Conservation (phyloP, 2,797 vertebrate species). For the Adrianichthys oophorus region DNA sequence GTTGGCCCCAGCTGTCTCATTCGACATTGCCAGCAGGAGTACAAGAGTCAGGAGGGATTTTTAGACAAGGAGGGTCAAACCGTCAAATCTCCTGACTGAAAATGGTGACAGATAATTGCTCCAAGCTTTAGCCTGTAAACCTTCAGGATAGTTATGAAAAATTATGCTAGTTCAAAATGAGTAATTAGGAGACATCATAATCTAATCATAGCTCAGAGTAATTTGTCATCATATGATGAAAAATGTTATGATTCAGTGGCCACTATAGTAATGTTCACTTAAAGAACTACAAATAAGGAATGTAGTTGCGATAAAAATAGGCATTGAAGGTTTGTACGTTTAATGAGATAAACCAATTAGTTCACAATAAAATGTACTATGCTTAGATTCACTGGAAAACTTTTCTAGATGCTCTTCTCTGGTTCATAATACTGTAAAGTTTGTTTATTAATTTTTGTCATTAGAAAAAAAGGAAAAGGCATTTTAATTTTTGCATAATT, state of each 20-base stretch:
- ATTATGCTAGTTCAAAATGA: constrained; percentile 65
- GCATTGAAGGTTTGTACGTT: too few species aligned
- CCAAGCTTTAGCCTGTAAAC: constrained; percentile 66
- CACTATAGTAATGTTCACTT: constrained; percentile 15
- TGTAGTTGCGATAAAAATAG: too few species aligned
- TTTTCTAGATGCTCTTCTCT: too few species aligned
- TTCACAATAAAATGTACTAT: too few species aligned
- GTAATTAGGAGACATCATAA: constrained; percentile 68
- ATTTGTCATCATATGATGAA: constrained; percentile 51
- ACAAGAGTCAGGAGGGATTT: constrained; percentile 67
- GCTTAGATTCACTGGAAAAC: too few species aligned
- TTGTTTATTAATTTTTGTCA: too few species aligned
- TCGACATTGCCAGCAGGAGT: constrained; percentile 75
- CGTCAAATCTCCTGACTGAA: constrained; percentile 60
- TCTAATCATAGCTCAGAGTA: constrained; percentile 63
- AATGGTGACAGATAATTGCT: constrained; percentile 71
- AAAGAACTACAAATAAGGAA: too few species aligned
- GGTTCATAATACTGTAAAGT: too few species aligned
- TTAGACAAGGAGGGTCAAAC: constrained; percentile 71
- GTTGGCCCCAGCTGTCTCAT: constrained; percentile 66
- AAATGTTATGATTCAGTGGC: constrained; percentile 64
- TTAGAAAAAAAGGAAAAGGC: too few species aligned
- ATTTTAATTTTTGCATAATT: too few species aligned
- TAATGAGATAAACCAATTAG: too few species aligned
- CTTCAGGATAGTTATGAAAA: constrained; percentile 44